A percentile compares a stretch with the other conserved stretches of the same genome.
phyloP scores from a whole-genome alignment of 2,888 invertebrate genomes.

The Megamerina dolium region DNA sequence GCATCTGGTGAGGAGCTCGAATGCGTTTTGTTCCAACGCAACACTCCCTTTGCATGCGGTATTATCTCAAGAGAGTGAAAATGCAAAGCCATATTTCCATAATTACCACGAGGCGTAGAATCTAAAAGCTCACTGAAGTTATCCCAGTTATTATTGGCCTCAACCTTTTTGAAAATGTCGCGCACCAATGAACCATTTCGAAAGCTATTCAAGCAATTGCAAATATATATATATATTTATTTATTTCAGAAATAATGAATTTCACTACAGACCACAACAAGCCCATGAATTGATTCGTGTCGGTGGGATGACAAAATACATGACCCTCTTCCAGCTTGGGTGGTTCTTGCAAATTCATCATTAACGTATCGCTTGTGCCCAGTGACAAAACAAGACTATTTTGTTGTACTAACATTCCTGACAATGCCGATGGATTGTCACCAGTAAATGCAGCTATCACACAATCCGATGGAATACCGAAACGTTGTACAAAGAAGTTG shows the following conservation, averaged over 20 bases:
- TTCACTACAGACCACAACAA: slow-evolving; percentile 64
- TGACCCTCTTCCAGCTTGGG: slow-evolving; percentile 72
- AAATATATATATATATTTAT: background rate
- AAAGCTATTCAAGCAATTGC: slow-evolving; percentile 65
- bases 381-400: slow-evolving; percentile 83
- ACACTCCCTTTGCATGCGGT: slow-evolving; percentile 57
- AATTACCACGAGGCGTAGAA: slow-evolving; percentile 83
- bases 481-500: slow-evolving; percentile 76
- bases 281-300: slow-evolving; percentile 75
- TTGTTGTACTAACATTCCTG: slow-evolving; percentile 72
- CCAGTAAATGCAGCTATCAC: slow-evolving; percentile 86
- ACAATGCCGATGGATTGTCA: slow-evolving; percentile 85
- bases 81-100: slow-evolving; percentile 70
- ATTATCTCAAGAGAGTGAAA: slow-evolving; percentile 59
- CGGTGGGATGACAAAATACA: slow-evolving; percentile 80
- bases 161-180: slow-evolving; percentile 68
- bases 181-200: slow-evolving; percentile 92
- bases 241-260: background rate
- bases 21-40: slow-evolving; percentile 61
- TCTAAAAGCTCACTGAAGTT: slow-evolving; percentile 74
- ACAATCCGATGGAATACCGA: slow-evolving; percentile 76
- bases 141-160: slow-evolving; percentile 76
- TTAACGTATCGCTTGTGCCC: slow-evolving; percentile 91
- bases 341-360: slow-evolving; percentile 68
- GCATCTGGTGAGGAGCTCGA: slow-evolving; percentile 38